Evolutionary conservation across 2,888 invertebrate species (phyloP).

Genomic region (Melieria crassipennis): DNA sequence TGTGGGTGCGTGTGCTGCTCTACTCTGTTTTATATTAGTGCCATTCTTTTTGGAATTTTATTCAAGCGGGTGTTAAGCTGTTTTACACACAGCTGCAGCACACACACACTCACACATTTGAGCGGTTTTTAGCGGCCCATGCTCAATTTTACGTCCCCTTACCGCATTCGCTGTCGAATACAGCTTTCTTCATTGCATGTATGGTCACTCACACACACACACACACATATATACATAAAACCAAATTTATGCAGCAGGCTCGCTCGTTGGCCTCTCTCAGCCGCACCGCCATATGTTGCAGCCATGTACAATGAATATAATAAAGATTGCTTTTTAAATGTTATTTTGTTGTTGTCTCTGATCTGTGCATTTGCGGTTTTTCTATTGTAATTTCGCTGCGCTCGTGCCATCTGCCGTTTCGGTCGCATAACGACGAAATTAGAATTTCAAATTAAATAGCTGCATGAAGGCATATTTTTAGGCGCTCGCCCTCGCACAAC

Average conservation of each 20-base stretch:
- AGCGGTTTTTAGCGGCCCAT: background rate
- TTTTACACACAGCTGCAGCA: background rate
- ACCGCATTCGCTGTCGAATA: too few species aligned
- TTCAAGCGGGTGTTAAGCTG: conserved; percentile 1
- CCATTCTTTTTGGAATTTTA: conserved; percentile 14
- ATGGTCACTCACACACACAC: background rate
- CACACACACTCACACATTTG: background rate
- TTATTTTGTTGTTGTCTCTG: background rate
- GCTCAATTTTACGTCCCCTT: too few species aligned
- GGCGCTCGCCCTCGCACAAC: background rate
- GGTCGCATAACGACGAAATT: background rate
- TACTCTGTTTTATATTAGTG: conserved; percentile 1
- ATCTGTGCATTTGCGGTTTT: background rate
- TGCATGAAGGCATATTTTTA: background rate
- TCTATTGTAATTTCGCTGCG: background rate
- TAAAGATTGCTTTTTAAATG: conserved; percentile 11
- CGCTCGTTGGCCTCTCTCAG: too few species aligned
- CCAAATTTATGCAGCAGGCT: background rate
- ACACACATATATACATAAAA: background rate
- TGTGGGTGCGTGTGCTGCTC: background rate
- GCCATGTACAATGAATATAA: background rate
- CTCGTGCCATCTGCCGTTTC: background rate
- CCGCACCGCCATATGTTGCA: background rate
- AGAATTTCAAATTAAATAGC: conserved; percentile 13
- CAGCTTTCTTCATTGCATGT: too few species aligned